Conservation (phyloP, 2,797 vertebrate genomes). For the Anomalospiza imberbis region DNA sequence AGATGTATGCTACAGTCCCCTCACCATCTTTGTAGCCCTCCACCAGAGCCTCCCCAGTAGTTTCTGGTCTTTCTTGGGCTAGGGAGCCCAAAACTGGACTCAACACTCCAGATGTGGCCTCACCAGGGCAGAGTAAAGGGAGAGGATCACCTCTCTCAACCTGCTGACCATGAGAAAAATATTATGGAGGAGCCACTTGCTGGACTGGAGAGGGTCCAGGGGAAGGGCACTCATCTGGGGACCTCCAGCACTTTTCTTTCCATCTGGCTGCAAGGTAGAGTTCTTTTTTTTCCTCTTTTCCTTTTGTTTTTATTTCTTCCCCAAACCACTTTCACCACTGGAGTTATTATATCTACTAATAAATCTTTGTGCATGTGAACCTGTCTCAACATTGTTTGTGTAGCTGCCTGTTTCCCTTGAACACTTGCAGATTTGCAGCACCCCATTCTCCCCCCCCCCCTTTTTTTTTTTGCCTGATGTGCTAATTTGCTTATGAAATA, state of each 20-base stretch:
- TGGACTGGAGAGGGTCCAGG: background rate
- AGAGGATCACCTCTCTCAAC: background rate
- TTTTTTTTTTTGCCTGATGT: background rate
- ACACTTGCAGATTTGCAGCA: background rate
- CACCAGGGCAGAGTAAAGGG: background rate
- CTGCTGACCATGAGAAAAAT: background rate
- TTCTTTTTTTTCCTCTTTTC: background rate
- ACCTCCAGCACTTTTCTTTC: background rate
- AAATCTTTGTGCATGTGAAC: background rate
- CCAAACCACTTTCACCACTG: background rate
- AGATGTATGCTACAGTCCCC: background rate
- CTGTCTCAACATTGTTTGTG: background rate
- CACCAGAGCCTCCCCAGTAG: background rate
- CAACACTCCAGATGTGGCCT: background rate
- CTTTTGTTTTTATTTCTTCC: background rate
- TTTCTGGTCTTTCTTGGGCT: background rate
- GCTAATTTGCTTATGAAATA: background rate
- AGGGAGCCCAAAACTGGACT: background rate
- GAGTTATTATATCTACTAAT: background rate
- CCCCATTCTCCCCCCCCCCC: rapidly evolving
- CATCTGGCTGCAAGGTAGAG: rapidly evolving
- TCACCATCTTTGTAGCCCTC: background rate
- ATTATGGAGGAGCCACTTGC: background rate
- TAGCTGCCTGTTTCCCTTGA: background rate
- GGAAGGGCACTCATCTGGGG: background rate